Conservation (phyloP, 2,113 vertebrate genomes). For the Marmota flaviventris region DNA sequence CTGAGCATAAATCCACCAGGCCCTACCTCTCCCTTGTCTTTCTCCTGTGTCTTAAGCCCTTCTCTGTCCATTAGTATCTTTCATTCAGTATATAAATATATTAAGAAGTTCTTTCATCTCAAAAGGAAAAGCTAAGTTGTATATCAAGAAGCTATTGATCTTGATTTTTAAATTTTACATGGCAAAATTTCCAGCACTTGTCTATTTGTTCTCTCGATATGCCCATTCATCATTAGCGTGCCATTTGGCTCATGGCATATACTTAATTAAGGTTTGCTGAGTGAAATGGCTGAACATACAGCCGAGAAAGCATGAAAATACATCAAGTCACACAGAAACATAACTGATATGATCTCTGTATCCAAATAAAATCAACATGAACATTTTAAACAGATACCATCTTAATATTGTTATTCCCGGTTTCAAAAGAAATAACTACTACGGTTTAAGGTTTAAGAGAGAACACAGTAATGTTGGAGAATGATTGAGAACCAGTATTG, state of each 20-base stretch:
- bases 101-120: neutral
- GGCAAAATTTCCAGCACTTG: slow-evolving; percentile 8
- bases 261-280: neutral
- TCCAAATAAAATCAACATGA: neutral
- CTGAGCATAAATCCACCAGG: neutral
- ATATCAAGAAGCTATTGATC: neutral
- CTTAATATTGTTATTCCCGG: neutral
- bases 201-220: neutral
- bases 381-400: neutral
- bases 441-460: slow-evolving; percentile 29
- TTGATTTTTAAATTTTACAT: neutral
- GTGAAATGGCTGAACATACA: neutral
- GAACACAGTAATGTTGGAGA: neutral
- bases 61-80: neutral
- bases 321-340: neutral
- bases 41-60: neutral
- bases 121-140: slow-evolving; percentile 14
- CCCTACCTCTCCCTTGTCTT: neutral
- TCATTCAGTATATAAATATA: neutral
- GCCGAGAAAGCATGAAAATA: neutral
- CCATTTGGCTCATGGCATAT: neutral
- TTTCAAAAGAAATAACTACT: slow-evolving; percentile 48
- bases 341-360: neutral
- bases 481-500: neutral
- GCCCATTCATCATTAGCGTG: neutral